phyloP scores from a whole-genome alignment of 2,888 invertebrate species.

The Leptinotarsa haldemani region DNA sequence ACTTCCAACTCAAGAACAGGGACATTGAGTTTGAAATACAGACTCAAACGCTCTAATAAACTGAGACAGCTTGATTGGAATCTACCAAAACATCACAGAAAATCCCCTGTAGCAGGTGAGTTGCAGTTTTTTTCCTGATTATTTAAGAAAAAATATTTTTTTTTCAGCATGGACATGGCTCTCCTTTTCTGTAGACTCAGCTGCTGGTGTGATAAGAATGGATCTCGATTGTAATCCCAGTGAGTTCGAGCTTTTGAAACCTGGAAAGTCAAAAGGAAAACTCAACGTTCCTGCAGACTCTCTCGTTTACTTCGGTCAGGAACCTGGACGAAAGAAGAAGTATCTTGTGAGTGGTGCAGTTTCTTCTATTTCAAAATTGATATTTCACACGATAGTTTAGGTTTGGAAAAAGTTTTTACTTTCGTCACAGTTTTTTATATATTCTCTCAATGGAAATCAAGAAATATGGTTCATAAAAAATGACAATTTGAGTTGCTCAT shows the following conservation, averaged over 20 bases:
- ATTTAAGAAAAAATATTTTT: background rate
- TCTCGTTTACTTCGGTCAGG: constrained; percentile 66
- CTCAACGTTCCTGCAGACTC: constrained; percentile 63
- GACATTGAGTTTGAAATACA: constrained; percentile 62
- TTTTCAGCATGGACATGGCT: constrained; percentile 65
- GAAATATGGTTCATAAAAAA: too few species aligned
- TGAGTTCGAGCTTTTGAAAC: constrained; percentile 60
- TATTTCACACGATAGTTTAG: too few species aligned
- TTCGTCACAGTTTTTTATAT: too few species aligned
- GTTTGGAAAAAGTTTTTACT: too few species aligned
- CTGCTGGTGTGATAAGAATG: constrained; percentile 60
- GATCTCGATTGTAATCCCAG: constrained; percentile 65
- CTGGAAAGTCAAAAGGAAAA: constrained; percentile 51
- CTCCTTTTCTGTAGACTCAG: constrained; percentile 62
- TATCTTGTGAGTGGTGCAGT: constrained; percentile 61
- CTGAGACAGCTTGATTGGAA: constrained; percentile 64
- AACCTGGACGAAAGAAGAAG: constrained; percentile 66
- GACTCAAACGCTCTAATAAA: constrained; percentile 58
- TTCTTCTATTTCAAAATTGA: background rate
- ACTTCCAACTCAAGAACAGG: constrained; percentile 65
- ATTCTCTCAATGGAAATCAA: too few species aligned
- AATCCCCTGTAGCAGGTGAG: constrained; percentile 64
- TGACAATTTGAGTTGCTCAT: too few species aligned
- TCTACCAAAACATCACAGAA: constrained; percentile 62
- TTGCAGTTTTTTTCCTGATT: constrained; percentile 9